Evolutionary conservation across 2,113 vertebrate species (phyloP), one percentile per base, ranked within the genome.

Genomic region (Neogobius melanostomus): DNA sequence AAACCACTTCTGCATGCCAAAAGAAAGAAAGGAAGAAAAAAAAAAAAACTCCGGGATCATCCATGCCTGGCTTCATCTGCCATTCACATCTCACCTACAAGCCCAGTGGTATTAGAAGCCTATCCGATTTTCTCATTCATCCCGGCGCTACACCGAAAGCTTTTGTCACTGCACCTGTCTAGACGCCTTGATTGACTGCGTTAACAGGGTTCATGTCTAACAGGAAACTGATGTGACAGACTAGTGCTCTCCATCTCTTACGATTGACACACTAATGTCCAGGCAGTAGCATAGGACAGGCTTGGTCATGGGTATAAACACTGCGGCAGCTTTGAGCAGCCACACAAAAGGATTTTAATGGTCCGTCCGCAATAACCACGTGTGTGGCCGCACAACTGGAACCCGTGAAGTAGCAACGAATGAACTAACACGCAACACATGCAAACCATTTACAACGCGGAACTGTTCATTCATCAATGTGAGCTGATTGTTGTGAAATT

Each of bases 1-100:
- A 88, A 87, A 83, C 11, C 66, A 67, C 11, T 36, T 80, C 72
- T 80, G 84, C 86, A 88, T 88, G 82, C 21, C 45, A 64, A 43
- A 61, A 65, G 28, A 15, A 17, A 45, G n/a, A 21, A 60, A 21
- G 1, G 10, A 2, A 7, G 4, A 47, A 47, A 47, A 59, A 11
- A 42, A 57, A 46, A 42, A 21, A 11, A 42, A 42, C 70, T 62
- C 61, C 36, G 5, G 21, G 49, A 70, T 28, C 45, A 59, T 64
- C 16, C 80, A 78, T 78, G 1, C 43, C 60, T 66, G 4, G 43
- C 61, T 75, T 53, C 75, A 63, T 79, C 51, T 63, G 16, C 69
- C 69, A 79, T 74, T 53, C 44, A 7, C 54, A 54, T 48, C 50
- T 66, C 52, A 72, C 16, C 3, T 44, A 43, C n/a, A 66, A 1